These are phyloP conservation scores for Muntiacus reevesi DNA, from an alignment of 2,113 vertebrate genomes.

Conservation along the genomic window DNA sequence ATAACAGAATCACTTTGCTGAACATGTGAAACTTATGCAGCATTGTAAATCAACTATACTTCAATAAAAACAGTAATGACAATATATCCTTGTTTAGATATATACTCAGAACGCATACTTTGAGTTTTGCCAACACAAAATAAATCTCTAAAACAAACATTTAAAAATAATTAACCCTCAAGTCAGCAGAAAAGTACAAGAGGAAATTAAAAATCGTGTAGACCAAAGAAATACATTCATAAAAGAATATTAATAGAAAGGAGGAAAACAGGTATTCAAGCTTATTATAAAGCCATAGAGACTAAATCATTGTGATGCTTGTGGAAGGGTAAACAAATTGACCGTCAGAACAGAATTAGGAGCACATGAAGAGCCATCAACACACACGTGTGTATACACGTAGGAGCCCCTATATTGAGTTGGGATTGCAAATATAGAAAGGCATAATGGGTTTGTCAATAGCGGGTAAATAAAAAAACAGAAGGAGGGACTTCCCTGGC, in stretches of 20 bases:
- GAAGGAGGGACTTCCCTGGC: neutral
- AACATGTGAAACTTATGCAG: neutral
- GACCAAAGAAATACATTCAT: neutral
- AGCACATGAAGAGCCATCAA: neutral
- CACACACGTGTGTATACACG: accelerated
- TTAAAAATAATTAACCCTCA: neutral
- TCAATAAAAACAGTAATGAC: neutral
- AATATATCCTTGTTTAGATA: neutral
- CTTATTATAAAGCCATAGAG: neutral
- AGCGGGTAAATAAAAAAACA: neutral
- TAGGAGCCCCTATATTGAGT: neutral
- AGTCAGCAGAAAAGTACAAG: neutral
- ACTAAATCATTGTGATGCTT: neutral
- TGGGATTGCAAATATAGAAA: neutral
- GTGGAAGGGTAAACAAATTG: neutral
- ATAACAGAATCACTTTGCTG: neutral
- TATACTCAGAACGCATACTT: neutral
- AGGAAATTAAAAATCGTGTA: neutral
- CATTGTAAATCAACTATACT: neutral
- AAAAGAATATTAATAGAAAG: neutral
- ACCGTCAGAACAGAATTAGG: neutral
- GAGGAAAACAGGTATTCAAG: neutral
- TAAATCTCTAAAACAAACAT: constrained; percentile 21
- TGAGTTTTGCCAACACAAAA: constrained; percentile 20
- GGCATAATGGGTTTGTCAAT: neutral